Evolutionary conservation across 1,140 invertebrate genomes (phyloP), one percentile per base, ranked within the genome.

Genomic region (Drosophila miranda): DNA sequence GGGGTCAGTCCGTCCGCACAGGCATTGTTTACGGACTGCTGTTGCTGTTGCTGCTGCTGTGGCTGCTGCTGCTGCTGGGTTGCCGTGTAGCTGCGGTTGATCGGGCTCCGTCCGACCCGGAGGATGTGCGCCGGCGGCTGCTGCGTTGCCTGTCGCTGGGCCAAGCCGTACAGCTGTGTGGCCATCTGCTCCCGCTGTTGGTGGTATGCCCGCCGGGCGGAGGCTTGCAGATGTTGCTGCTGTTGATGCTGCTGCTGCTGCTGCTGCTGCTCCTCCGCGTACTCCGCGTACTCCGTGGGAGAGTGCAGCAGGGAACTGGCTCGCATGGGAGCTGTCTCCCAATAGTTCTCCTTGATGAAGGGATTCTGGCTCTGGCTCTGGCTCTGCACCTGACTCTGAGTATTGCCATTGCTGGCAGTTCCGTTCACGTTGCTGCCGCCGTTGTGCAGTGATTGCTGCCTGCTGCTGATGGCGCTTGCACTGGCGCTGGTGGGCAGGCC

Each of bases 301-400:
- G 82, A 87, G 46, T 87, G 78, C 13, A 86, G 59, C 56, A 86
- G 23, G 6, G 78, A 50, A 55, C 72, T 84, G 56, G 63, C 63
- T 19, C 77, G 71, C 44, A 62, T 72, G 28, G 89, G 71, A 5
- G 78, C 74, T 30, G 89, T 58, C 38, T 90, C 89, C 89, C 89
- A 90, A 42, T 90, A 90, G 57, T 86, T 83, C n/a, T 90, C 89
- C 48, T 90, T 90, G 23, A 90, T 89, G 26, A 90, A 90, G 1
- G 89, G 89, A 68, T 90, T 90, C 52, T 89, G 89, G 34, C 79
- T 86, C 9, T 34, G 89, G 64, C 89, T 90, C 52, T 89, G 89
- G 28, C 77, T 81, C 3, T 13, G 34, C 5, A 3, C 34, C n/a
- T 68, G 41, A 34, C 23, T 48, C 14, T 56, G 41, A n/a, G 21